These are phyloP conservation scores for Lepetodrilus schrolli DNA, from an alignment of 2,888 invertebrate species.

Conservation along the genomic window DNA sequence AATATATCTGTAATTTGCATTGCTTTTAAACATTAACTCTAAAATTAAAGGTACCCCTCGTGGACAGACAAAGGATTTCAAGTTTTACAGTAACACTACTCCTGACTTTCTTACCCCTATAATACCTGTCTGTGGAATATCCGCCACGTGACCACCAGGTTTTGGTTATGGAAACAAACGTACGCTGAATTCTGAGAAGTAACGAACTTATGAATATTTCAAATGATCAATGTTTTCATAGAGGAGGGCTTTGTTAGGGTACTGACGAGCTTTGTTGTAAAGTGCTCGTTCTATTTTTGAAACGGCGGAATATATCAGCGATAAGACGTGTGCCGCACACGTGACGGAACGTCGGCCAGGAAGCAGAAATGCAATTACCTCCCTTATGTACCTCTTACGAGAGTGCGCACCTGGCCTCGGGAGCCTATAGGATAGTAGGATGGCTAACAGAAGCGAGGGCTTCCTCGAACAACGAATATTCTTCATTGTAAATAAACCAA, in stretches of 20 bases:
- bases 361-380: conserved; percentile 18
- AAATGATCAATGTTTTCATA: neutral
- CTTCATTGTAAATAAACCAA: neutral
- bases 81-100: no score
- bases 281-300: neutral
- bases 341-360: neutral
- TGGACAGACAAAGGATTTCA: no score
- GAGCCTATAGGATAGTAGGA: no score
- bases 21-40: no score
- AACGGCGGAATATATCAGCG: neutral
- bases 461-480: neutral
- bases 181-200: neutral
- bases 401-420: neutral
- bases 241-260: neutral
- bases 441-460: neutral
- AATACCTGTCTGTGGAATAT: no score
- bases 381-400: neutral
- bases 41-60: no score
- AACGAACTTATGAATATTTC: neutral
- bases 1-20: no score
- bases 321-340: neutral
- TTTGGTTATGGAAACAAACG: no score
- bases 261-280: neutral
- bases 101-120: no score
- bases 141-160: no score